A percentile compares a stretch with the other conserved stretches of the same genome.
These are phyloP conservation scores for Gobiocypris rarus DNA, from an alignment of 2,113 vertebrate species.

Conservation along the genomic window DNA sequence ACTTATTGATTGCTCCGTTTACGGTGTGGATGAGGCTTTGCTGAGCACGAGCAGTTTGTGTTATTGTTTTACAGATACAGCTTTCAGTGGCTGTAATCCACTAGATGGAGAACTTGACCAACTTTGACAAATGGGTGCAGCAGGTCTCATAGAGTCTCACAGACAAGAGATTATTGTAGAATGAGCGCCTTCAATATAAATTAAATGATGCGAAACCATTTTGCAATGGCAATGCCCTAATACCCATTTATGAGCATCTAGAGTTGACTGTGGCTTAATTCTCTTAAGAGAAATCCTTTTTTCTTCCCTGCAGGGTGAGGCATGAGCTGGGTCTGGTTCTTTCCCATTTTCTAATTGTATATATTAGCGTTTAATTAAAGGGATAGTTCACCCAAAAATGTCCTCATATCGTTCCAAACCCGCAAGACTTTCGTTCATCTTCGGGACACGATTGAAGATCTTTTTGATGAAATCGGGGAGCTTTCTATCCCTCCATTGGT, in stretches of 20 bases:
- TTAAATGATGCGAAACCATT: neutral
- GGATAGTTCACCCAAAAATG: no score
- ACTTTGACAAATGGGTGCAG: neutral
- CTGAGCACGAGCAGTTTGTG: neutral
- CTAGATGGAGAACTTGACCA: conserved; percentile 43
- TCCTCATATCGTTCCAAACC: no score
- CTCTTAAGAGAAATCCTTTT: neutral
- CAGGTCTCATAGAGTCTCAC: neutral
- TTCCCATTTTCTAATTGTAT: neutral
- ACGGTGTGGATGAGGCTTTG: neutral
- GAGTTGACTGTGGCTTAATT: conserved; percentile 2
- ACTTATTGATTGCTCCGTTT: neutral
- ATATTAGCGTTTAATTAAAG: neutral
- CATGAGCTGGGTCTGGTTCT: neutral
- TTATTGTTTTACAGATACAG: neutral
- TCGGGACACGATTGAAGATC: no score
- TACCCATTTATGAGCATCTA: neutral
- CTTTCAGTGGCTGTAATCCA: conserved; percentile 3
- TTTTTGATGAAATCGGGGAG: no score
- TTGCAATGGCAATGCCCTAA: neutral
- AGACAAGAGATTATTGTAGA: neutral
- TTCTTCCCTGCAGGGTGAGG: neutral
- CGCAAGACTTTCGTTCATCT: no score
- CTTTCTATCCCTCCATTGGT: no score
- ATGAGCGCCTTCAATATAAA: neutral